Base-by-base conservation (phyloP, 2,888 invertebrate genomes). In the Dynastes maya region DNA sequence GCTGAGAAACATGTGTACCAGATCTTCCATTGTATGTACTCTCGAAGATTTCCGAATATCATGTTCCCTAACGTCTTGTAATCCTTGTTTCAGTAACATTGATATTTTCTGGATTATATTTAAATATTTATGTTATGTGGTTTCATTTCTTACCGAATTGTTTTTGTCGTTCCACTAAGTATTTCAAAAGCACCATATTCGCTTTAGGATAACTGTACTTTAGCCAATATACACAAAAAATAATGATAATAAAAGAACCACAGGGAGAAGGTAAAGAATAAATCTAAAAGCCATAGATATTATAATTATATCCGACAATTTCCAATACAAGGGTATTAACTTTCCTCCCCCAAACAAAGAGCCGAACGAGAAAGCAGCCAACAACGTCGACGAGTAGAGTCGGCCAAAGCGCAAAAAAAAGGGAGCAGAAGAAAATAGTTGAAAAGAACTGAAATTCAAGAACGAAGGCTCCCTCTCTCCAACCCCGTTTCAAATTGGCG, bases 381-480 rank as follows among this genome's bases (percentile, higher is more conserved):
- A 58, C 79, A 29, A 32, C 29, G 32, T 32, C 32, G 32, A 63
- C 27, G 29, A 61, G 16, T 53, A 53, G n/a, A 22, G 27, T 22
- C 55, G 55, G 45, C 65, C 40, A 16, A 40, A 67, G 22, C 55
- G 55, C 22, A 58, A 22, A 22, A 45, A 37, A 65, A 65, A 65
- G 16, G 63, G 11, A 32, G 37, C 45, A 51, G 64, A 29, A 32
- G 37, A 68, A 68, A 82, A 82, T 80, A 75, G 78, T 80, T 82
- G 81, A 83, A 83, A 82, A 82, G 74, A 82, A 82, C 78, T 78
- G 76, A 71, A 71, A 71, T 71, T 51, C 63, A 71, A 70, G 71
- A 68, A 67, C 70, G 49, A 63, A 22, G 40, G 55, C 29, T 45
- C 11, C 45, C 45, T 37, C 45, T 8, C 53, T 75, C 80, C 70